Evolutionary conservation across 2,797 vertebrate species (phyloP), one percentile per base, ranked within the genome.

Genomic region (Catostomus latipinnis): DNA sequence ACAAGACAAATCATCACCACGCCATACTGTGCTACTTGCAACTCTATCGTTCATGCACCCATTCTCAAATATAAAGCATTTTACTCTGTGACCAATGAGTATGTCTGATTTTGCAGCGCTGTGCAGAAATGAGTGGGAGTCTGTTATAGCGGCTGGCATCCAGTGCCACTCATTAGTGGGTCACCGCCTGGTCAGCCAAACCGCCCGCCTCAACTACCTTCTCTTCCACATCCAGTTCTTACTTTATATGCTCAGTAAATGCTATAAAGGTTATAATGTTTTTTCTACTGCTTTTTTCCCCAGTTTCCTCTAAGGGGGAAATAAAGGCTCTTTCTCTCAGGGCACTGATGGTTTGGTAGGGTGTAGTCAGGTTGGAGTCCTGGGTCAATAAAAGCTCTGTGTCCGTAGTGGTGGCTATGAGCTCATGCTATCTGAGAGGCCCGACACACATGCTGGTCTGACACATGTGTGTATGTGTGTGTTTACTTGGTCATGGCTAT

Each of bases 401-500:
- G 65, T 77, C 75, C 53, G 4, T 60, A 45, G 65, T 18, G 5
- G 12, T 69, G 54, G 18, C 56, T 50, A 77, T 77, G 75, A 77
- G 75, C 75, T 77, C 65, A 76, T 76, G 74, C 54, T 68, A 68
- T 48, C 45, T 22, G 45, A 56, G 50, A 53, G 52, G 61, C 62
- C 62, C 8, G 8, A 48, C 43, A 16, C 54, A 16, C 71, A 8
- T 0, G 7, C 71, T 34, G 11, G 68, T 52, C 66, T 53, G n/a
- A 52, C 61, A 81, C 91, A 92, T 61, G 75, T 52, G 75, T 34
- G 45, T 16, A 12, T 93, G 89, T 93, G 90, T 83, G 83, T 83
- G 86, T 22, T 1, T 22, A 22, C 50, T 16, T 52, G 89, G 90
- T 89, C 87, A 85, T 84, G 86, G 86, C 84, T 87, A 86, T 74